Evolutionary conservation across 2,888 invertebrate genomes (phyloP), one percentile per base, ranked within the genome.

Genomic region (Tipula confusa): DNA sequence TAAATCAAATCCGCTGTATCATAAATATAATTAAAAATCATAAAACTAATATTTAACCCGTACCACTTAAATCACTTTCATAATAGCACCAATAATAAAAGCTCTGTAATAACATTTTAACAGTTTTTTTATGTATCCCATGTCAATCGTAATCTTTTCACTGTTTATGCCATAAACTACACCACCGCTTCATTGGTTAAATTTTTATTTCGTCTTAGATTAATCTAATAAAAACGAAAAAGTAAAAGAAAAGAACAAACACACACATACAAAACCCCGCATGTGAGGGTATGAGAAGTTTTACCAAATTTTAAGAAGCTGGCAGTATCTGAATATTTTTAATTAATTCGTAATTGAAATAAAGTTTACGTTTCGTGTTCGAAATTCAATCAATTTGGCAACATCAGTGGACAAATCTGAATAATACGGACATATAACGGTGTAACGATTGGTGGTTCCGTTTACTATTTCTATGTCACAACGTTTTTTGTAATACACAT

Each of bases 61-160:
- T 38, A 64, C 64, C 64, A 24, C 64, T 64, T 64, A 64, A 64
- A 24, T 64, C 64, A 64, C 24, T 64, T 7, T 64, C 5, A 64
- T 24, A 64, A 64, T 64, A 64, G 9, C 24, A 24, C 64, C 64
- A 64, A 64, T 24, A 64, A 64, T 64, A 64, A 64, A 64, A 64
- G 18, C 18, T n/a, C n/a, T n/a, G 64, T 24, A 64, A 64, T 64
- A 64, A 64, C 24, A 64, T 64, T 24, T 64, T 64, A 24, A 64
- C 64, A 64, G 64, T 64, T 64, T 24, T 64, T 64, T 64, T 64
- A 64, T n/a, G n/a, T 64, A 64, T 64, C 64, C 64, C 64, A 64
- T 24, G 64, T 64, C 64, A 64, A 64, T 64, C 64, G 64, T 64
- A 64, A 64, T 24, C 64, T 64, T 64, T 64, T 64, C 18, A 64